These are phyloP conservation scores for Phalacrocorax aristotelis DNA, from an alignment of 2,113 vertebrate species.

Conservation along the genomic window DNA sequence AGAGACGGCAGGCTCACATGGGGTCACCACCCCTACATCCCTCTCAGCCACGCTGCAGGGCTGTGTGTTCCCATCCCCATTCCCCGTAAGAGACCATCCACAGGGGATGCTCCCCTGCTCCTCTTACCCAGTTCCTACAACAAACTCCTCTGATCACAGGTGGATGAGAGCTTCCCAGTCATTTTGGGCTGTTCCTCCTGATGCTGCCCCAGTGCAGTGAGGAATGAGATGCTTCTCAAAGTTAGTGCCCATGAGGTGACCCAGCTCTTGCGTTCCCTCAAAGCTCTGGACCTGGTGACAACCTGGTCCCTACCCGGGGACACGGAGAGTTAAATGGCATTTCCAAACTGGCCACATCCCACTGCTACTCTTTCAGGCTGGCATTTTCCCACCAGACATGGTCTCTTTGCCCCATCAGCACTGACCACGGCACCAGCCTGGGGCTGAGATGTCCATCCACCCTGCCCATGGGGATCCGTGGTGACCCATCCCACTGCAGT, in stretches of 20 bases:
- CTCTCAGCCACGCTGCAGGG: accelerated
- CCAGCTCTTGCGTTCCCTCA: background rate
- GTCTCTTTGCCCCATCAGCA: background rate
- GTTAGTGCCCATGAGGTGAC: background rate
- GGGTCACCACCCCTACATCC: background rate
- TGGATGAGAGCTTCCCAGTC: background rate
- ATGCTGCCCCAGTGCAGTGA: accelerated
- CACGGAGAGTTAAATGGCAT: background rate
- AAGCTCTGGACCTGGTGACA: background rate
- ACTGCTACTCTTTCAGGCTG: background rate
- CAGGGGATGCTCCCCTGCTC: background rate
- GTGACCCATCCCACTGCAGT: background rate
- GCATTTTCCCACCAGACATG: background rate
- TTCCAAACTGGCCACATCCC: background rate
- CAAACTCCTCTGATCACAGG: background rate
- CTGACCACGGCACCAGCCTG: background rate
- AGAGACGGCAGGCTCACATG: accelerated
- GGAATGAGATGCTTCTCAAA: background rate
- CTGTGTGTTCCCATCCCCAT: background rate
- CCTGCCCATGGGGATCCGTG: background rate
- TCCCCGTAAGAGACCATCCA: accelerated
- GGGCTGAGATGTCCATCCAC: background rate
- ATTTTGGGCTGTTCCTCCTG: background rate
- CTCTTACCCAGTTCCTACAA: background rate
- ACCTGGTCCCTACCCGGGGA: background rate